Evolutionary conservation across 2,888 invertebrate species (phyloP).

Genomic region (Hyalella azteca): DNA sequence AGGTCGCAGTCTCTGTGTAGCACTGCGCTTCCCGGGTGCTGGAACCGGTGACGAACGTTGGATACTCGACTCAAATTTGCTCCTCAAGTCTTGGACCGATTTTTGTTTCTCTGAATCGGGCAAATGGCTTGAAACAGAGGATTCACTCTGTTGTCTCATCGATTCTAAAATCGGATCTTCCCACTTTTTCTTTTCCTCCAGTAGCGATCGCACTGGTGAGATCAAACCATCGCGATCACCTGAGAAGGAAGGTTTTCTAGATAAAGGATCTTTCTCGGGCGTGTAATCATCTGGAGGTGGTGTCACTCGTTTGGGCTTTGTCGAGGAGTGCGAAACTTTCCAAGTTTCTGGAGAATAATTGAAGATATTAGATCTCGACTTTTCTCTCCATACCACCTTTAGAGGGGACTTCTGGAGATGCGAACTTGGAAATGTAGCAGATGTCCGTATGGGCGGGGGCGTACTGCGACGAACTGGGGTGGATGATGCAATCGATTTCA

Average conservation of each 20-base stretch:
- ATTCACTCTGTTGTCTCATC: not conserved
- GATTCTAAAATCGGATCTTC: slow-evolving; percentile 29
- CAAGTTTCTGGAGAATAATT: not conserved
- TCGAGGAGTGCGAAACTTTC: not conserved
- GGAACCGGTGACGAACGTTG: not conserved
- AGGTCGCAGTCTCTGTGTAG: not conserved
- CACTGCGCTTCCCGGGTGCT: not conserved
- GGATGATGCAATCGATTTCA: too few species aligned
- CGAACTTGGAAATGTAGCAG: not conserved
- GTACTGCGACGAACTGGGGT: not conserved
- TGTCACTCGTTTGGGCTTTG: not conserved
- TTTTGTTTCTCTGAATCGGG: not conserved
- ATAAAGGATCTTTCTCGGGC: slow-evolving; percentile 22
- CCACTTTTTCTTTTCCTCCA: not conserved
- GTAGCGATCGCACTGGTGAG: not conserved
- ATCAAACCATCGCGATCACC: not conserved
- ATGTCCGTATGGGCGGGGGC: not conserved
- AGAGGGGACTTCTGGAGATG: not conserved
- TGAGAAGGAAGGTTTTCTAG: not conserved
- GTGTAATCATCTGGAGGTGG: not conserved
- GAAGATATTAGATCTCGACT: not conserved
- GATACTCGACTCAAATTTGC: not conserved
- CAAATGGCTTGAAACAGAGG: not conserved
- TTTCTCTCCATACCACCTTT: slow-evolving; percentile 11
- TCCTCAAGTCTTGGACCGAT: not conserved